Evolutionary conservation across 2,797 vertebrate genomes (phyloP).

Genomic region (Cossypha niveicapilla): DNA sequence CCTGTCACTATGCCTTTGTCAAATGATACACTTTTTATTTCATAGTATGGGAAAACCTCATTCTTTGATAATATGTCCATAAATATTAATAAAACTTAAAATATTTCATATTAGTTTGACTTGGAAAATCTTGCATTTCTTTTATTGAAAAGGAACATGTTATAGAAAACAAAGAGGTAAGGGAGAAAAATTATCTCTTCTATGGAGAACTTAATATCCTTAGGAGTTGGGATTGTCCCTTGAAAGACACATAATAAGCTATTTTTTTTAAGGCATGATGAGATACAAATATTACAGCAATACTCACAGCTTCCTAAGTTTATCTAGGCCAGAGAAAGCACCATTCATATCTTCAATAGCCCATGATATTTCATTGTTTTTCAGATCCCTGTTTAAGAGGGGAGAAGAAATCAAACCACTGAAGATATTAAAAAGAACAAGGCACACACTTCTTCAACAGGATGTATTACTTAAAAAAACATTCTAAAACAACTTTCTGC

Average conservation of each 20-base stretch:
- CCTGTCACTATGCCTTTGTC: background rate
- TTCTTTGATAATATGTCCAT: background rate
- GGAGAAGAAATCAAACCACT: background rate
- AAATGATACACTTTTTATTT: background rate
- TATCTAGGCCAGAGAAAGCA: slow-evolving; percentile 92
- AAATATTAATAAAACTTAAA: background rate
- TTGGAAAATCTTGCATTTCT: background rate
- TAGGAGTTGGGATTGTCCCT: background rate
- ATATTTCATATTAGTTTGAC: background rate
- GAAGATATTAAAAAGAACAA: background rate
- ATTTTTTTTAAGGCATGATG: background rate
- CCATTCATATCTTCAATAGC: slow-evolving; percentile 98
- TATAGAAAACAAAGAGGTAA: background rate
- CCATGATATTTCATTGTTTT: slow-evolving; percentile 98
- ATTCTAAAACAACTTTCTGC: background rate
- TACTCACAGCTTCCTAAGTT: slow-evolving; percentile 89
- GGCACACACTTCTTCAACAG: background rate
- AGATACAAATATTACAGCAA: background rate
- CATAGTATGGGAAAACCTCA: background rate
- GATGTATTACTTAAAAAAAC: background rate
- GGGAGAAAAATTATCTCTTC: background rate
- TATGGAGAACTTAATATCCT: background rate
- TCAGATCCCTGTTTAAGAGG: slow-evolving; percentile 81
- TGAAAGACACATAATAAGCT: background rate
- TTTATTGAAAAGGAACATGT: background rate